phyloP scores from a whole-genome alignment of 1,140 invertebrate genomes.

The Zophobas morio region DNA sequence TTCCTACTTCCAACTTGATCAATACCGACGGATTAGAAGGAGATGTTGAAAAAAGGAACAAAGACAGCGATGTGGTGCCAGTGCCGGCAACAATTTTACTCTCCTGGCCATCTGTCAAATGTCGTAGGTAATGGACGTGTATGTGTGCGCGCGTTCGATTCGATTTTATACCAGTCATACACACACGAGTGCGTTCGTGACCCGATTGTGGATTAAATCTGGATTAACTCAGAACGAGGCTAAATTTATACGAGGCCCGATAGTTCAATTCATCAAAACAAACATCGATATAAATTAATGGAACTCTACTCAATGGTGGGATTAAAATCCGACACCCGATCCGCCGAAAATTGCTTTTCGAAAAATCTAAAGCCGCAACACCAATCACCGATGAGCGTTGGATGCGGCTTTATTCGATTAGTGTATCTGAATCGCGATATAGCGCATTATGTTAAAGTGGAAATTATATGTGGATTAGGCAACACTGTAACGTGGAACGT shows the following conservation, averaged over 20 bases:
- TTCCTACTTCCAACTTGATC: constrained; percentile 7
- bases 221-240: constrained; percentile 39
- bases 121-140: constrained; percentile 36
- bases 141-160: constrained; percentile 8
- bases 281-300: constrained; percentile 43
- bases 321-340: constrained; percentile 26
- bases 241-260: constrained; percentile 40
- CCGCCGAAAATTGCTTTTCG: constrained; percentile 28
- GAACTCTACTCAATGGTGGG: constrained; percentile 29
- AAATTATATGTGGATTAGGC: constrained; percentile 30
- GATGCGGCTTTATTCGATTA: constrained; percentile 25
- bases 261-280: constrained; percentile 42
- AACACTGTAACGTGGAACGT: constrained; percentile 22
- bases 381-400: constrained; percentile 13
- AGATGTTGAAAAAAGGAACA: constrained; percentile 19
- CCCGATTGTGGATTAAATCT: constrained; percentile 41
- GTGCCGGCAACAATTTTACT: constrained; percentile 24
- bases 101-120: constrained; percentile 40
- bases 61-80: constrained; percentile 1
- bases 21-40: constrained; percentile 1
- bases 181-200: constrained; percentile 41
- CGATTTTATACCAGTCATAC: constrained; percentile 41
- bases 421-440: constrained; percentile 12
- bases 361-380: constrained; percentile 29
- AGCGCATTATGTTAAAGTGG: constrained; percentile 28